phyloP scores from a whole-genome alignment of 2,888 invertebrate species.

The Oxytorus armatus region DNA sequence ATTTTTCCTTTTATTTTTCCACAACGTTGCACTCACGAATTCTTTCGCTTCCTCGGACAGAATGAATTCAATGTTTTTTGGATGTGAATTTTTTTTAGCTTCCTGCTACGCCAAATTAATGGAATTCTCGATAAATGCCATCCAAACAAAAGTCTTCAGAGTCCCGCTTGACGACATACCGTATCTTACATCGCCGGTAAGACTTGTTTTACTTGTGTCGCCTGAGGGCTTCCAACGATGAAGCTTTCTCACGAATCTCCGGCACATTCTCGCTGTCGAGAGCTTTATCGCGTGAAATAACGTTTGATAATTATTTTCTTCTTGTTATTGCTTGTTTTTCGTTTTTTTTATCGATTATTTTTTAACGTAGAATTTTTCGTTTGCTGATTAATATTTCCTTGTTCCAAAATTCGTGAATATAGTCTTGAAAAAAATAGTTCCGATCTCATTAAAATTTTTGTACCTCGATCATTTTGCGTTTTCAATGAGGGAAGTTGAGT shows the following conservation, averaged over 20 bases:
- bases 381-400: conserved; percentile 7
- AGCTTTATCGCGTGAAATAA: background rate
- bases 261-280: conserved; percentile 57
- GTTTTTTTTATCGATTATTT: background rate
- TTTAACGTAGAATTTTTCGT: background rate
- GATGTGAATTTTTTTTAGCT: background rate
- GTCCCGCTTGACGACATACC: conserved; percentile 29
- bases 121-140: conserved; percentile 32
- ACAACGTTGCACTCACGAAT: background rate
- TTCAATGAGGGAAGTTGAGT: too few relatives aligned
- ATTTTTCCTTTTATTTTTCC: background rate
- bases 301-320: background rate
- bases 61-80: background rate
- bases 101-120: conserved; percentile 52
- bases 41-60: background rate
- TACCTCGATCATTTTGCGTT: background rate
- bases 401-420: conserved; percentile 6
- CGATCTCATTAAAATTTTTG: conserved; percentile 15
- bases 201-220: conserved; percentile 32
- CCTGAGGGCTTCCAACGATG: conserved; percentile 47
- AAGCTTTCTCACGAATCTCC: conserved; percentile 50
- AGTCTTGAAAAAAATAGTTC: background rate
- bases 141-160: conserved; percentile 10
- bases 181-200: conserved; percentile 46
- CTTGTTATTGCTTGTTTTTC: background rate